Conservation (phyloP, 1,140 invertebrate genomes). For the Limonius californicus region DNA sequence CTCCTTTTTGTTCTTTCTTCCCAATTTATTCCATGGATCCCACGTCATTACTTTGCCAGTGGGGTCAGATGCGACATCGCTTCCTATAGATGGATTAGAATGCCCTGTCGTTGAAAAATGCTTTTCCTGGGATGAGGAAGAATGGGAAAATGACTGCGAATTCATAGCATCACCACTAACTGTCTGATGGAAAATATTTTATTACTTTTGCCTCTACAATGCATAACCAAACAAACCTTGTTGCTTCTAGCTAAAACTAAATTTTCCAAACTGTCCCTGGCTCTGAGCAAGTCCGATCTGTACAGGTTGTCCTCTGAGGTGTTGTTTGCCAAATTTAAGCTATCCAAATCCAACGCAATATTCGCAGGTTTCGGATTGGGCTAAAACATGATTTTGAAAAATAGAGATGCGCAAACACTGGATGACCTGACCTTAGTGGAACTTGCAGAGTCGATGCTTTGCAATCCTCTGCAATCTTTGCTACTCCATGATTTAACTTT, state of each 20-base stretch:
- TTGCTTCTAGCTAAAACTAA: background rate
- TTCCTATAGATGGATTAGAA: slow-evolving; percentile 26
- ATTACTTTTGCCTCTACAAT: too few relatives aligned
- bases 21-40: slow-evolving; percentile 32
- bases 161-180: background rate
- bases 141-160: slow-evolving; percentile 8
- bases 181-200: slow-evolving; percentile 15
- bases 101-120: slow-evolving; percentile 19
- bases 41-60: slow-evolving; percentile 13
- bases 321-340: slow-evolving; percentile 7
- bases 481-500: slow-evolving; percentile 22
- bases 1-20: slow-evolving; percentile 20
- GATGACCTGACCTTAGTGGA: background rate
- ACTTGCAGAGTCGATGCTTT: background rate
- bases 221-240: background rate
- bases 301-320: slow-evolving; percentile 25
- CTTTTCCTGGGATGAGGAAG: slow-evolving; percentile 22
- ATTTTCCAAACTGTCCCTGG: slow-evolving; percentile 30
- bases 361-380: background rate
- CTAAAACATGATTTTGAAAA: background rate
- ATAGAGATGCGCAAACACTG: too few relatives aligned
- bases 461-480: background rate
- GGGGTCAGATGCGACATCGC: background rate
- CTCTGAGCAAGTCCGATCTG: slow-evolving; percentile 20
- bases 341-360: slow-evolving; percentile 15